Base-by-base conservation (phyloP, 1,140 invertebrate species). In the Babylonia areolata region DNA sequence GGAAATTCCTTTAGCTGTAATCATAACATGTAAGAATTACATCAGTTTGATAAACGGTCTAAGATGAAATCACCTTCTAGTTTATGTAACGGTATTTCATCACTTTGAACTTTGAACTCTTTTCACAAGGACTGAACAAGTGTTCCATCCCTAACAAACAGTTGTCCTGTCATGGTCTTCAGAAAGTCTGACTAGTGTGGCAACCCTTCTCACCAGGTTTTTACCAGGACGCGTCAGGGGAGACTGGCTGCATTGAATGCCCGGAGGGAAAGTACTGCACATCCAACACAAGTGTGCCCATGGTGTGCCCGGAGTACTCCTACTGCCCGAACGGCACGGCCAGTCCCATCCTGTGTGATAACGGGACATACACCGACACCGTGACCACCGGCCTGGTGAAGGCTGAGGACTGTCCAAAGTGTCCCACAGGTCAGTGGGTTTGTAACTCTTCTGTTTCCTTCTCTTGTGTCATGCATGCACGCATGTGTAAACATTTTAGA, bases 291-390 rank as follows among this genome's bases (percentile, higher is more conserved):
- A 91, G 89, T 78, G 33, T 81, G 20, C 92, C 92, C 15, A 64
- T 89, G n/a, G 85, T 89, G 1, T 94, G 93, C 80, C 90, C 91
- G 35, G 83, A 87, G 2, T 92, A 90, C 84, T 87, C 87, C n/a
- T 94, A 92, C 87, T 94, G 93, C 88, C 92, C 92, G 5, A 87
- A 90, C 35, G 90, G 90, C 5, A 90, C 92, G 0, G 81, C 82
- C 0, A 80, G 88, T 17, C 92, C 93, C 0, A 87, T 89, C 20
- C 87, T 90, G 35, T 94, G 93, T 89, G 86, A 84, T 11, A 90
- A 92, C 81, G 93, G 93, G 23, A 92, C 91, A 2, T 93, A 91
- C 89, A 93, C 91, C 35, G 71, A 85, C 12, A 78, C 78, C 51
- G 87, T 64, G 33, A 90, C 88, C 15, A 90, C 87, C n/a, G 90